Evolutionary conservation across 2,888 invertebrate species (phyloP).

Genomic region (Drosophila gaucha): DNA sequence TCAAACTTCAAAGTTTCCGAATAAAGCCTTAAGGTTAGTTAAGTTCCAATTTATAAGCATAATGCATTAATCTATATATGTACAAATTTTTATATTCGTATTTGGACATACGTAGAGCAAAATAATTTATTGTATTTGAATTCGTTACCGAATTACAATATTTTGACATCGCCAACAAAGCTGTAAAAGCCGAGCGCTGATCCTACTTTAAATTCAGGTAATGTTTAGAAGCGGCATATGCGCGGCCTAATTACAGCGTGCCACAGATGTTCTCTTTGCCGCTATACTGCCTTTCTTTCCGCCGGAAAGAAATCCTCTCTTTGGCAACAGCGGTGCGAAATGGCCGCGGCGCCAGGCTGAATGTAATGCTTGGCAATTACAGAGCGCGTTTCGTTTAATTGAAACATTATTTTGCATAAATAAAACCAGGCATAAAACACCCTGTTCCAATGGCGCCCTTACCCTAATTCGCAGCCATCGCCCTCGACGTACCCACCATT

Average conservation of each 20-base stretch:
- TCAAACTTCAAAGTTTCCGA: too few species aligned
- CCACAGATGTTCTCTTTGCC: constrained; percentile 74
- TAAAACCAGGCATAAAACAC: constrained; percentile 80
- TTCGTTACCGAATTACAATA: constrained; percentile 66
- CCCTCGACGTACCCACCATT: constrained; percentile 46
- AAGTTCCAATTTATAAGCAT: too few species aligned
- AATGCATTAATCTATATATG: not conserved
- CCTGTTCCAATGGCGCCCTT: constrained; percentile 60
- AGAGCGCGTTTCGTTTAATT: constrained; percentile 78
- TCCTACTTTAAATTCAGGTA: constrained; percentile 78
- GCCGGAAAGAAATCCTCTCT: not conserved
- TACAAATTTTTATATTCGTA: too few species aligned
- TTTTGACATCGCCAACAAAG: constrained; percentile 75
- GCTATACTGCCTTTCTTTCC: constrained; percentile 10
- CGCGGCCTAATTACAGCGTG: constrained; percentile 69
- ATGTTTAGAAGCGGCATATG: constrained; percentile 67
- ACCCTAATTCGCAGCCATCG: constrained; percentile 9
- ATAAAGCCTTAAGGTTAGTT: too few species aligned
- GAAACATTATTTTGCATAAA: constrained; percentile 84
- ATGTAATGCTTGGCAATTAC: constrained; percentile 73
- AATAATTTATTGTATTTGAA: constrained; percentile 59
- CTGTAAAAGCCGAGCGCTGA: constrained; percentile 59
- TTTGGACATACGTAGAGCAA: constrained; percentile 25
- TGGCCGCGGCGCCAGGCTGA: constrained; percentile 48
- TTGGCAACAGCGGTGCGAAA: constrained; percentile 53